A percentile compares a stretch with the other conserved stretches of the same genome.
phyloP scores from a whole-genome alignment of 2,797 vertebrate genomes.

The Lophotriccus pileatus region DNA sequence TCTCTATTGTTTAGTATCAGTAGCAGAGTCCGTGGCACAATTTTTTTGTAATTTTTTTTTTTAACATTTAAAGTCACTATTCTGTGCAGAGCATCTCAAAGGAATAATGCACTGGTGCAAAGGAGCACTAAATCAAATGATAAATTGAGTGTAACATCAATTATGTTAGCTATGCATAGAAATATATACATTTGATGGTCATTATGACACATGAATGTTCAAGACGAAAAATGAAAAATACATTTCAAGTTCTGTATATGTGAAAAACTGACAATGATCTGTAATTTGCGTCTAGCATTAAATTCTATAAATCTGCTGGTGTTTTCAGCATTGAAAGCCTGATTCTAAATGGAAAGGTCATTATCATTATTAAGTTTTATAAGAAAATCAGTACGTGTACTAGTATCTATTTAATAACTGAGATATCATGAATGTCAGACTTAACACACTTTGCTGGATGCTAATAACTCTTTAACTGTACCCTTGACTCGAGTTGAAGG shows the following conservation, averaged over 20 bases:
- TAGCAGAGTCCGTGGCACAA: background rate
- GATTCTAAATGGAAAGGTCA: constrained; percentile 78
- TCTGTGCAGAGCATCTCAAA: constrained; percentile 45
- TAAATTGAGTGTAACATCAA: constrained; percentile 74
- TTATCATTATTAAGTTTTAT: constrained; percentile 81
- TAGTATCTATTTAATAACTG: constrained; percentile 78
- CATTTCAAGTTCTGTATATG: constrained; percentile 57
- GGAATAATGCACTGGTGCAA: constrained; percentile 63
- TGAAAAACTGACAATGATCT: constrained; percentile 66
- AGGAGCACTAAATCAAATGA: constrained; percentile 70
- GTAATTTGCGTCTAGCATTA: constrained; percentile 64
- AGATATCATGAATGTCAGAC: constrained; percentile 79
- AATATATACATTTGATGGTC: constrained; percentile 72
- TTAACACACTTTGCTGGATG: constrained; percentile 76
- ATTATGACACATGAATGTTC: constrained; percentile 59
- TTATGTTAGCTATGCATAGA: constrained; percentile 73
- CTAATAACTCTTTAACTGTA: constrained; percentile 79
- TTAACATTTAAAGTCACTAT: constrained; percentile 46
- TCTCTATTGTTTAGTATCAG: constrained; percentile 53
- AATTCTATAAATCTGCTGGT: constrained; percentile 73
- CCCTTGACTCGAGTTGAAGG: constrained; percentile 73
- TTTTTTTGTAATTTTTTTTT: background rate
- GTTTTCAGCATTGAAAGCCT: constrained; percentile 70
- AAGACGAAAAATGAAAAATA: constrained; percentile 66
- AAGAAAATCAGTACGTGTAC: constrained; percentile 76